A percentile compares a stretch with the other conserved stretches of the same genome.
phyloP scores from a whole-genome alignment of 2,888 invertebrate species.

The Tetheella fluctuosa region DNA sequence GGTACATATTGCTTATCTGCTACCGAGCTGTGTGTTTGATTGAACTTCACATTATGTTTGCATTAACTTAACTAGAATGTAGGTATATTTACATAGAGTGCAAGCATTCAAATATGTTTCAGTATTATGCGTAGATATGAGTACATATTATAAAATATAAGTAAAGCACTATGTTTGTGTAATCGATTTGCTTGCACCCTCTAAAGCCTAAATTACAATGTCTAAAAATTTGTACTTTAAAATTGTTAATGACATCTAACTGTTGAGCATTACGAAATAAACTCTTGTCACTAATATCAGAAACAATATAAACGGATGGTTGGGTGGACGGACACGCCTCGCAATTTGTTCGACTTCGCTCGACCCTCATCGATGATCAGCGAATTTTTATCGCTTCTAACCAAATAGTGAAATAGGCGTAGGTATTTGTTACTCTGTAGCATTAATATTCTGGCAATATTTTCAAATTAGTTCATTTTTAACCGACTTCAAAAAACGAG shows the following conservation, averaged over 20 bases:
- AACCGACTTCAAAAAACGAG: too few relatives aligned
- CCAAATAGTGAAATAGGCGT: conserved; percentile 40
- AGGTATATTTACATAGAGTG: neutral
- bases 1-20: too few relatives aligned
- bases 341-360: conserved; percentile 39
- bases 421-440: conserved; percentile 32
- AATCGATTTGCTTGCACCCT: neutral
- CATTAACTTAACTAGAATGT: neutral
- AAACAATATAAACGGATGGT: conserved; percentile 56
- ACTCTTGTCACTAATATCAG: conserved; percentile 19
- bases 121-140: neutral
- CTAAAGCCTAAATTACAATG: too few relatives aligned
- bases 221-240: neutral
- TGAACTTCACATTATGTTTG: too few relatives aligned
- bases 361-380: conserved; percentile 51
- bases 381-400: conserved; percentile 57
- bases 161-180: neutral
- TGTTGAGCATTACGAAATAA: too few relatives aligned
- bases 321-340: conserved; percentile 49
- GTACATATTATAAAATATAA: too few relatives aligned
- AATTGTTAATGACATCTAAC: too few relatives aligned
- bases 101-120: neutral
- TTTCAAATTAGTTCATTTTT: neutral
- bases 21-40: too few relatives aligned
- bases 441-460: conserved; percentile 12